Conservation (phyloP, 2,888 invertebrate species). For the Ceraclea dissimilis region DNA sequence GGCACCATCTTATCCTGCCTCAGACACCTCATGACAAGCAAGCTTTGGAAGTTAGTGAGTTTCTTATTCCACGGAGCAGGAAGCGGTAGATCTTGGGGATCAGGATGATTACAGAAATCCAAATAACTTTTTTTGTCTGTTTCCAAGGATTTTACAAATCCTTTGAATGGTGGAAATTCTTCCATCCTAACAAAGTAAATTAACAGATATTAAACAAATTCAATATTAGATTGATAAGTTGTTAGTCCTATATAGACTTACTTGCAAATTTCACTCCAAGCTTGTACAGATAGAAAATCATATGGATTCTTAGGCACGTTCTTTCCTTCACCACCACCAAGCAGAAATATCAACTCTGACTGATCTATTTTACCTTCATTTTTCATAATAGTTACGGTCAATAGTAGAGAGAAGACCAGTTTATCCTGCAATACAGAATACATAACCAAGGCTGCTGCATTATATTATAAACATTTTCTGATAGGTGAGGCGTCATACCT, state of each 20-base stretch:
- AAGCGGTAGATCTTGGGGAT: slow-evolving; percentile 62
- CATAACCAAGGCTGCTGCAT: no score
- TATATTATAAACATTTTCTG: no score
- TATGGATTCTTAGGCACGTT: slow-evolving; percentile 37
- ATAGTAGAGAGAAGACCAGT: slow-evolving; percentile 73
- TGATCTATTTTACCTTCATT: slow-evolving; percentile 52
- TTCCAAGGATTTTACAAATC: slow-evolving; percentile 58
- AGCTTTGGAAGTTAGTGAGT: slow-evolving; percentile 61
- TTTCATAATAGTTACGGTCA: slow-evolving; percentile 64
- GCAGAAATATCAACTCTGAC: slow-evolving; percentile 74
- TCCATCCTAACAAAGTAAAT: slow-evolving; percentile 37
- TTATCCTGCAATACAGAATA: slow-evolving; percentile 59
- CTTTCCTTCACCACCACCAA: slow-evolving; percentile 66
- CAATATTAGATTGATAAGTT: no score
- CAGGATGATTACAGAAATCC: slow-evolving; percentile 60
- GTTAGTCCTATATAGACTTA: slow-evolving; percentile 29
- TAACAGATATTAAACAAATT: background rate
- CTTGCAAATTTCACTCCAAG: slow-evolving; percentile 44
- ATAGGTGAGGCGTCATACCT: no score
- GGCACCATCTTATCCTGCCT: slow-evolving; percentile 83
- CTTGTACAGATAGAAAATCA: slow-evolving; percentile 38
- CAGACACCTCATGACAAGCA: slow-evolving; percentile 72
- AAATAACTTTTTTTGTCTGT: slow-evolving; percentile 59
- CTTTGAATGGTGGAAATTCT: slow-evolving; percentile 43
- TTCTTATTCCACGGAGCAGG: slow-evolving; percentile 64